A percentile compares a stretch with the other conserved stretches of the same genome.
phyloP scores from a whole-genome alignment of 2,888 invertebrate genomes.

The Tinea trinotella region DNA sequence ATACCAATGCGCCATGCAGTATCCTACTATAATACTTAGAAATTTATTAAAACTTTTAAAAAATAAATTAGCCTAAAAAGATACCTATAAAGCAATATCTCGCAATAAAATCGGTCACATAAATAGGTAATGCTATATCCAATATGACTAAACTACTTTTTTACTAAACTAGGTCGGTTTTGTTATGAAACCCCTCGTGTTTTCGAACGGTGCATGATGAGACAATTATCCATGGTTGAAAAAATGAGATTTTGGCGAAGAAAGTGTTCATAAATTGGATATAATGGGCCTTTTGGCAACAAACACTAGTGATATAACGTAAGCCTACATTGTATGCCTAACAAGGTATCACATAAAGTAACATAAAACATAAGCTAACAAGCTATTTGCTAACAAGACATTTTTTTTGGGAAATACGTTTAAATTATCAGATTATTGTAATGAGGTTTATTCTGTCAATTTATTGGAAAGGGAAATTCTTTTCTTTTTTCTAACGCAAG shows the following conservation, averaged over 20 bases:
- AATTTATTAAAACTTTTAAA: too few relatives aligned
- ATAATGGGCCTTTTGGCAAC: background rate
- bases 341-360: conserved; percentile 5
- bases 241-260: background rate
- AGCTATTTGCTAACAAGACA: background rate
- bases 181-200: background rate
- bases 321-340: background rate
- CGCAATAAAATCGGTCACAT: too few relatives aligned
- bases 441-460: too few relatives aligned
- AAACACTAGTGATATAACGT: background rate
- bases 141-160: too few relatives aligned
- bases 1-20: too few relatives aligned
- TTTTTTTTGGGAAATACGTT: background rate
- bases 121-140: too few relatives aligned
- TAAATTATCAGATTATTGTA: too few relatives aligned
- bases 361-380: conserved; percentile 9
- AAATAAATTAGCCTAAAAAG: too few relatives aligned
- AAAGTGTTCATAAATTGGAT: background rate
- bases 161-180: background rate
- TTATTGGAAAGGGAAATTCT: too few relatives aligned
- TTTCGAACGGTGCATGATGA: background rate
- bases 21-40: too few relatives aligned
- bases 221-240: background rate
- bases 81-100: too few relatives aligned
- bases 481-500: too few relatives aligned